Conservation (phyloP, 2,888 invertebrate genomes). For the Trachelus tabidus region DNA sequence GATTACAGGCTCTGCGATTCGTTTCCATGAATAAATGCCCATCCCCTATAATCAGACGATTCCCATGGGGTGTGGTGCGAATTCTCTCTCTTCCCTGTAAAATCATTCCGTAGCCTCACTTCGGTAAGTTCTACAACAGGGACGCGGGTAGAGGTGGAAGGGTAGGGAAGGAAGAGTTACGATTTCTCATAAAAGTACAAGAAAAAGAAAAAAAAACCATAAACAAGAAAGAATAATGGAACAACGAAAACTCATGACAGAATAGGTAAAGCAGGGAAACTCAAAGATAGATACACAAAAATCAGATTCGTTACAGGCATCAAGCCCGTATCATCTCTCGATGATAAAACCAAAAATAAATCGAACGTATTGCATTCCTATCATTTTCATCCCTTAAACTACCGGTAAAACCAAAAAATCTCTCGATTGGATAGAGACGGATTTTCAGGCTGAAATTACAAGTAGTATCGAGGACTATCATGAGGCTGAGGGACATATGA, state of each 20-base stretch:
- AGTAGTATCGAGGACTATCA: neutral
- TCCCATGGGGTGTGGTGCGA: neutral
- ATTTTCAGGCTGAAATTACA: neutral
- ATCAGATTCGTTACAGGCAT: neutral
- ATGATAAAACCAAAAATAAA: neutral
- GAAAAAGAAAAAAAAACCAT: neutral
- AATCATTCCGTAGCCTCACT: neutral
- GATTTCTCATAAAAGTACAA: neutral
- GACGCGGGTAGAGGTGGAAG: neutral
- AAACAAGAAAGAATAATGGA: neutral
- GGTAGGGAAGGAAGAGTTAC: neutral
- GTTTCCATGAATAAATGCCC: constrained; percentile 4
- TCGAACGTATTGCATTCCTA: neutral
- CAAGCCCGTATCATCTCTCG: neutral
- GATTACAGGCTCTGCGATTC: constrained; percentile 2
- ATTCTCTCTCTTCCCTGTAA: neutral
- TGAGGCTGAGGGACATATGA: neutral
- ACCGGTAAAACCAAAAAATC: neutral
- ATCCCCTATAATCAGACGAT: constrained; percentile 3
- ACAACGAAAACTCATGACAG: neutral
- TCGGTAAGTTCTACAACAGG: neutral
- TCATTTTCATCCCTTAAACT: neutral
- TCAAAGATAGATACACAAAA: neutral
- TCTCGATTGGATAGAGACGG: neutral
- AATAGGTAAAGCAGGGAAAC: neutral